phyloP scores from a whole-genome alignment of 2,888 invertebrate species.

The Agapostemon virescens region DNA sequence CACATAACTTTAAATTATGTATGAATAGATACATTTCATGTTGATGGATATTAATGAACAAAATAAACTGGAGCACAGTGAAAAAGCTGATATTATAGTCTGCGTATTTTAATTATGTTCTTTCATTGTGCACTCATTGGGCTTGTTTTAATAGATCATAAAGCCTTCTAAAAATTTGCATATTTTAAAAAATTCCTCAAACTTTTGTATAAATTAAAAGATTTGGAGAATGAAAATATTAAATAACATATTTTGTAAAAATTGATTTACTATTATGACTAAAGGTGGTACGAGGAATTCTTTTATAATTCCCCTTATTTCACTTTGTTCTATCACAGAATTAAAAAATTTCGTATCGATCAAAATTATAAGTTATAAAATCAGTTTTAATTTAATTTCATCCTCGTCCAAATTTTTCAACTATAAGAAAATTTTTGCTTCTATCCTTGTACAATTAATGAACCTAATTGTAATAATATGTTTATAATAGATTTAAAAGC shows the following conservation, averaged over 20 bases:
- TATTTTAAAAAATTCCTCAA: background rate
- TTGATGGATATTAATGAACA: constrained; percentile 11
- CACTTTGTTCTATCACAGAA: background rate
- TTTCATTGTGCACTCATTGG: background rate
- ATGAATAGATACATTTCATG: constrained; percentile 5
- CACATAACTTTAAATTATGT: constrained; percentile 18
- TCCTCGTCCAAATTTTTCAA: background rate
- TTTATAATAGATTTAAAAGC: constrained; percentile 32
- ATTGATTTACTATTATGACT: background rate
- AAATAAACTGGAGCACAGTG: constrained; percentile 22
- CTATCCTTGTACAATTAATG: constrained; percentile 12
- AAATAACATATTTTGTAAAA: background rate
- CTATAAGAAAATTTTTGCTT: background rate
- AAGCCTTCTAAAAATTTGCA: background rate
- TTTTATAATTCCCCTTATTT: background rate
- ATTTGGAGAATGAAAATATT: background rate
- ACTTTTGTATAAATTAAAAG: background rate
- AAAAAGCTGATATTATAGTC: background rate
- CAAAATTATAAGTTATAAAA: background rate
- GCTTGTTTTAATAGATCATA: background rate
- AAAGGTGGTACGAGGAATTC: background rate
- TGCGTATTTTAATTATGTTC: background rate
- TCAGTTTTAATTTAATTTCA: background rate
- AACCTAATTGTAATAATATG: constrained; percentile 5
- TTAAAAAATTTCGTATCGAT: background rate